A percentile compares a stretch with the other conserved stretches of the same genome.
phyloP scores from a whole-genome alignment of 2,888 invertebrate species.

The Psylliodes chrysocephalus region DNA sequence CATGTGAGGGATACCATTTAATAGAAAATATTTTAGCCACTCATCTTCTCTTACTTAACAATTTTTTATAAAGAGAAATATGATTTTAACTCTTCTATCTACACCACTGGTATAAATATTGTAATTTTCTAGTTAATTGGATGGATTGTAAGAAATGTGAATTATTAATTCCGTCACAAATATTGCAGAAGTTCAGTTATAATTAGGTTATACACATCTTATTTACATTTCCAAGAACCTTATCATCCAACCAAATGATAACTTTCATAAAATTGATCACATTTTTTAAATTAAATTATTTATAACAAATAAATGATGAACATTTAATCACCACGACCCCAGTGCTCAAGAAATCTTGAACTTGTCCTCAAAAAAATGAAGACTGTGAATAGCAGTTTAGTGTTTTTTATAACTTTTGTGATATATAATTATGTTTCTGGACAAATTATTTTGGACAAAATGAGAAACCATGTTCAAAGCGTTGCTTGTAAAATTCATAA shows the following conservation, averaged over 20 bases:
- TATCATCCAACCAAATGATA: neutral
- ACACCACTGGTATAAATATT: no score
- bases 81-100: no score
- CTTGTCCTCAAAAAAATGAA: neutral
- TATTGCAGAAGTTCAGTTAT: neutral
- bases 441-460: neutral
- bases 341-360: neutral
- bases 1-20: no score
- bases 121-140: no score
- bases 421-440: neutral
- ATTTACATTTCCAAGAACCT: conserved; percentile 1
- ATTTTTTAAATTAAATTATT: neutral
- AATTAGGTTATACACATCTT: neutral
- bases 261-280: neutral
- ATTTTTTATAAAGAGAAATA: no score
- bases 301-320: neutral
- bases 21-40: no score
- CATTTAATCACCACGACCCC: neutral
- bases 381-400: neutral
- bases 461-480: neutral
- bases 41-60: no score
- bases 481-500: conserved; percentile 1
- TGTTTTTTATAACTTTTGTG: neutral
- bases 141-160: no score
- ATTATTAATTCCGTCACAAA: neutral